These are phyloP conservation scores for Drosophila paranaensis DNA, from an alignment of 2,888 invertebrate species.

Conservation along the genomic window DNA sequence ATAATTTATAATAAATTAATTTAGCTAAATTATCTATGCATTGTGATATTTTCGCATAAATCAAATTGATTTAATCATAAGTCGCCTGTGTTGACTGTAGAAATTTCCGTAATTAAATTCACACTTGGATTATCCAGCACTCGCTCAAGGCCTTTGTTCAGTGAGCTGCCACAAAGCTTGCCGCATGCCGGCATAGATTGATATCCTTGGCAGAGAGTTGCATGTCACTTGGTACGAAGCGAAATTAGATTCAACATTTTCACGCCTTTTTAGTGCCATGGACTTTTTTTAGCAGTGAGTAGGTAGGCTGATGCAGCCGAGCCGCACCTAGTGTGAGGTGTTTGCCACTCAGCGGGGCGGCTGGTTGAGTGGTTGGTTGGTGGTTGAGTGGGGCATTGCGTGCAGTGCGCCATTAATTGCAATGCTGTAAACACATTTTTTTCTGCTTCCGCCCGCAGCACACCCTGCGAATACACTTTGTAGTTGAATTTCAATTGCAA, in stretches of 20 bases:
- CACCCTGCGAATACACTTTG: slow-evolving; percentile 46
- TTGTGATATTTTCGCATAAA: too few relatives aligned
- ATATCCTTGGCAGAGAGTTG: slow-evolving; percentile 34
- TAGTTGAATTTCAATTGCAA: slow-evolving; percentile 76
- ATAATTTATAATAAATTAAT: too few relatives aligned
- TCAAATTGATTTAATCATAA: too few relatives aligned
- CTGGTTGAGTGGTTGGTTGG: background rate
- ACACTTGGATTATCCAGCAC: background rate
- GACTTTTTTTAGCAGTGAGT: background rate
- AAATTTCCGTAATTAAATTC: background rate
- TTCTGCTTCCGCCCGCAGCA: slow-evolving; percentile 20
- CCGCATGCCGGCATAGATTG: slow-evolving; percentile 61
- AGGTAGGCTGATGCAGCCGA: slow-evolving; percentile 27
- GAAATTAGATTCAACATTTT: slow-evolving; percentile 44
- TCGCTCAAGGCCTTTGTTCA: background rate
- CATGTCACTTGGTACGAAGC: slow-evolving; percentile 32
- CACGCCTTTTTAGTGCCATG: slow-evolving; percentile 62
- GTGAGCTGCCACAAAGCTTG: slow-evolving; percentile 4
- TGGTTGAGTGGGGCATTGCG: slow-evolving; percentile 46
- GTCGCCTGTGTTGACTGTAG: too few relatives aligned
- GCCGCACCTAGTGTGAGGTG: slow-evolving; percentile 37
- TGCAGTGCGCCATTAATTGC: slow-evolving; percentile 71
- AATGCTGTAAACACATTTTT: slow-evolving; percentile 70
- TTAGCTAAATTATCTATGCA: too few relatives aligned
- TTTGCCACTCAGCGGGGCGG: slow-evolving; percentile 28